Evolutionary conservation across 2,888 invertebrate genomes (phyloP), one percentile per base, ranked within the genome.

Genomic region (Diaphora mendica): DNA sequence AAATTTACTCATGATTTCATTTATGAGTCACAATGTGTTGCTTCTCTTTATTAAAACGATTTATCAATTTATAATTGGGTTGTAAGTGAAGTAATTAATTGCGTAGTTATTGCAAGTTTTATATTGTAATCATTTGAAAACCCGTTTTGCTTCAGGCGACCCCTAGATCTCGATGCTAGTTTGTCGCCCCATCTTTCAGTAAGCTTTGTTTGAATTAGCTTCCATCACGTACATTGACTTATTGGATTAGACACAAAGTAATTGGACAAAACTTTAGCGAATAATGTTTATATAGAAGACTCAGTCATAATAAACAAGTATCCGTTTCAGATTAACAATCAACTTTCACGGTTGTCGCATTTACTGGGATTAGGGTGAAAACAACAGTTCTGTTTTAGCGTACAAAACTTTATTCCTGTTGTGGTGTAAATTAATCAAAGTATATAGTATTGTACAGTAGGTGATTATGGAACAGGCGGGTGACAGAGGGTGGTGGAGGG

Each of bases 341-440:
- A 92, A 92, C 90, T 92, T 91, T 90, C 89, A 88, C 89, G 88
- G 88, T 84, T 86, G 84, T 85, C 84, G 84, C 85, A 84, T 88
- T 86, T 87, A 87, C 88, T 88, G 85, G 91, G 91, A 92, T 92
- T 90, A 87, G 87, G 86, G 86, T 84, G 86, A 88, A 86, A 92
- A 93, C 94, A 93, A 89, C 92, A 90, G 86, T 92, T 91, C 90
- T 89, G 90, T 94, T 94, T 93, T 91, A 94, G 89, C 89, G 87
- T 84, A 84, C 89, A 81, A 92, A 94, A 94, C 90, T 94, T 94
- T 92, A 90, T 90, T 91, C 87, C 88, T 87, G 88, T 86, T 94
- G 94, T 83, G 94, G 93, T 92, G 90, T 90, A 91, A 94, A 94
- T 94, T 93, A 95, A 94, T 94, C 93, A 94, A 93, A 93, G 92